These are phyloP conservation scores for Scophthalmus maximus DNA, from an alignment of 2,113 vertebrate genomes.

Conservation along the genomic window DNA sequence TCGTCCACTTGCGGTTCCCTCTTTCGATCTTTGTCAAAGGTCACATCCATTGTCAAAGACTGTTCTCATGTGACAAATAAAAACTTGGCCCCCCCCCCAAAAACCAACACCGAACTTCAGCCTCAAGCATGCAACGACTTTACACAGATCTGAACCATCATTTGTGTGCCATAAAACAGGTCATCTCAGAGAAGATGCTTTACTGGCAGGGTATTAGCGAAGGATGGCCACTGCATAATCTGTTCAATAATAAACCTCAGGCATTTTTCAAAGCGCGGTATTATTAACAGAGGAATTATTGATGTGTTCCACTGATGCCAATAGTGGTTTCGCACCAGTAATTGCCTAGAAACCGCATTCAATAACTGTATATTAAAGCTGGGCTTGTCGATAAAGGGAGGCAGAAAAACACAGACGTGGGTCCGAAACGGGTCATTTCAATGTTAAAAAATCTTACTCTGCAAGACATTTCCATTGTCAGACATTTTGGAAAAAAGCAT, in stretches of 20 bases:
- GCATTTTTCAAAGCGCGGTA: background rate
- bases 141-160: background rate
- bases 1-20: background rate
- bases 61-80: background rate
- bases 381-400: background rate
- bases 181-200: background rate
- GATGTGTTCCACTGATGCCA: background rate
- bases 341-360: constrained; percentile 7
- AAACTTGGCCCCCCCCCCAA: background rate
- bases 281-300: constrained; percentile 1
- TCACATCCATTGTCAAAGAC: background rate
- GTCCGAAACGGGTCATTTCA: too few species aligned
- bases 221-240: background rate
- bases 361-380: constrained; percentile 1
- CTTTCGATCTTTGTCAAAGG: background rate
- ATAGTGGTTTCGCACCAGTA: background rate
- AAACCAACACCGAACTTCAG: background rate
- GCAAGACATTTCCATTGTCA: background rate
- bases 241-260: background rate
- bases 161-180: background rate
- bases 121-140: background rate
- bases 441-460: too few species aligned
- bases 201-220: background rate
- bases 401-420: too few species aligned
- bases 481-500: background rate